Base-by-base conservation (phyloP, 2,888 invertebrate species). In the Drosophila anomelani region DNA sequence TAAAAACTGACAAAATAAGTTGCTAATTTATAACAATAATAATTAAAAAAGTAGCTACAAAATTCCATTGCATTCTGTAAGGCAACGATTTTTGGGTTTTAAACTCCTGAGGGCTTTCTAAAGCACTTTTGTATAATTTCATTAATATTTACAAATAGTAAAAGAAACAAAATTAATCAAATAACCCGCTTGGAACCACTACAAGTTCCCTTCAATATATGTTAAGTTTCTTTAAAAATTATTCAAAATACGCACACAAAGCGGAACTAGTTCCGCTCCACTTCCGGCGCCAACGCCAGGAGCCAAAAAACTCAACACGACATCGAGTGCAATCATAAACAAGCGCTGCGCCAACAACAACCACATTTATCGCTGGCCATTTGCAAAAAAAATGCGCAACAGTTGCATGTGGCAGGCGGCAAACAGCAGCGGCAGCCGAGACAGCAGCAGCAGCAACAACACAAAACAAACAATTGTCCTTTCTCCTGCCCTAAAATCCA, bases 311-410 rank as follows among this genome's bases (percentile, higher is more conserved):
- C 72, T 59, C 60, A 60, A 47, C 58, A 49, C 54, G 51, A 56
- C 54, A 53, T 62, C 64, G 43, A 73, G 64, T 73, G 73, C 73
- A 72, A 59, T 73, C 73, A 72, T 73, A 73, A 73, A 72, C 64
- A 59, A 59, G 54, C 53, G 32, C 67, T 47, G 63, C 32, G 55
- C 60, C 64, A 79, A 74, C 57, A 69, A 78, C 66, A 77, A 70
- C 61, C 74, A 58, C 51, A 51, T 58, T 53, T 71, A 39, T 43
- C 60, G 63, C 64, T 60, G 57, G 72, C 67, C 82, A 78, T 75
- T 82, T 78, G 74, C 61, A 56, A 70, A 83, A 83, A 83, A 83
- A 83, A 83, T 85, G 83, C 83, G 83, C 83, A 83, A 83, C 83
- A 83, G 83, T 83, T 83, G 83, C 85, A 81, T 77, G 77, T 71